Evolutionary conservation across 2,888 invertebrate genomes (phyloP), one percentile per base, ranked within the genome.

Genomic region (Eurytoma californica): DNA sequence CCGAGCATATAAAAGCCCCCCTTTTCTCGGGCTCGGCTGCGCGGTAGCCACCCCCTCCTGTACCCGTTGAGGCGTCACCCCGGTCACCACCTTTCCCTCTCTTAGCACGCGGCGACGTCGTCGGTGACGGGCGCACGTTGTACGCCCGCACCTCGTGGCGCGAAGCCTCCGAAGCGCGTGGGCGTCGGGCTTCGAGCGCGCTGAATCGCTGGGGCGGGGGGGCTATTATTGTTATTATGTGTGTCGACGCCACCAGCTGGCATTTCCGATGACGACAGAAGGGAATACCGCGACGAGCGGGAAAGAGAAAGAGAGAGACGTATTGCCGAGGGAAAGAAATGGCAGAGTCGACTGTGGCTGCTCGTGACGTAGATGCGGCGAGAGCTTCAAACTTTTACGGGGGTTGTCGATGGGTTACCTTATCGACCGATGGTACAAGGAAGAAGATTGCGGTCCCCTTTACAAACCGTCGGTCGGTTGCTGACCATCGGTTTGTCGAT

Each of bases 21-120:
- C 83, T 82, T 80, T 70, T 63, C 69, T 68, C 18, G 60, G 7
- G 39, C 39, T 39, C 39, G 39, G 24, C 39, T 39, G 9, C 9
- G 39, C 39, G 9, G 39, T 9, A 9, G 63, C 30, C 72, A 69
- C 67, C 39, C 81, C 82, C 80, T 80, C 81, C 78, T 82, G 82
- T 80, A 53, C 67, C 80, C 82, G 24, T 24, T 69, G 75, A 76
- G 80, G 81, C 74, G 60, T 66, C 65, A 73, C 58, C 20, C 51
- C 63, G 28, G 14, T n/a, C 53, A 7, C 66, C 53, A 13, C 63
- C n/a, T n/a, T 63, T 39, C 7, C 39, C 16, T n/a, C n/a, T n/a
- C n/a, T 39, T 1, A 5, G 9, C 9, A 1, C 39, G 1, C 53
- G 14, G 53, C 53, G 60, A 20, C 60, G 24, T 9, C 39, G 39